These are phyloP conservation scores for Argyresthia albistria DNA, from an alignment of 2,888 invertebrate genomes.

Conservation along the genomic window DNA sequence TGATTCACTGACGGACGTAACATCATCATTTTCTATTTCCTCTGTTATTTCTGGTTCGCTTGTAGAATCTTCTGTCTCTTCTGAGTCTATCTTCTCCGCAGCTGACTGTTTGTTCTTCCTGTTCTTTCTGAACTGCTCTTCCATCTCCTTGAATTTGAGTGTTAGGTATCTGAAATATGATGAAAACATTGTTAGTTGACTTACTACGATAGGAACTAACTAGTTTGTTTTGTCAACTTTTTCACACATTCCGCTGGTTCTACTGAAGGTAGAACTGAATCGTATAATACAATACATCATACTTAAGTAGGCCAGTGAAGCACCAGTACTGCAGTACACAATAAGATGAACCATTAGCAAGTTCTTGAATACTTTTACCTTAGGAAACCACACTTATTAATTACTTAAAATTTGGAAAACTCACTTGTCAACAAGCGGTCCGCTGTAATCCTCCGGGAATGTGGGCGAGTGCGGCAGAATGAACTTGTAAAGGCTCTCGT, in stretches of 20 bases:
- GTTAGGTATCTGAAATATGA: conserved; percentile 78
- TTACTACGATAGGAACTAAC: too few relatives aligned
- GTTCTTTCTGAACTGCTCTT: conserved; percentile 83
- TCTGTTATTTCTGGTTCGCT: conserved; percentile 14
- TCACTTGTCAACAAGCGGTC: conserved; percentile 88
- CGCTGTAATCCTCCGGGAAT: conserved; percentile 92
- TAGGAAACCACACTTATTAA: too few relatives aligned
- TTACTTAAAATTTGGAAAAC: conserved; percentile 16
- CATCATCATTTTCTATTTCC: conserved; percentile 15
- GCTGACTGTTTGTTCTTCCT: conserved; percentile 54
- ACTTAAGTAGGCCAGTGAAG: too few relatives aligned
- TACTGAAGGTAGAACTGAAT: too few relatives aligned
- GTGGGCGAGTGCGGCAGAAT: conserved; percentile 89
- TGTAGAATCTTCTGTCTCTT: conserved; percentile 13
- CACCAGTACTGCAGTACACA: too few relatives aligned
- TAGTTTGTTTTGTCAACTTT: too few relatives aligned
- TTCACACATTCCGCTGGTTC: too few relatives aligned
- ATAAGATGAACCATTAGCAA: too few relatives aligned
- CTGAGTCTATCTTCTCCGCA: conserved; percentile 32
- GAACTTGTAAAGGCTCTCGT: conserved; percentile 90
- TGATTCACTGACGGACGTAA: conserved; percentile 32
- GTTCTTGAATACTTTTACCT: too few relatives aligned
- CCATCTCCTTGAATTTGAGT: conserved; percentile 89
- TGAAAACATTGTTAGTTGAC: too few relatives aligned
- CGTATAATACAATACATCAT: too few relatives aligned